Evolutionary conservation across 1,140 invertebrate genomes (phyloP), one percentile per base, ranked within the genome.

Genomic region (Meloidogyne chitwoodi): DNA sequence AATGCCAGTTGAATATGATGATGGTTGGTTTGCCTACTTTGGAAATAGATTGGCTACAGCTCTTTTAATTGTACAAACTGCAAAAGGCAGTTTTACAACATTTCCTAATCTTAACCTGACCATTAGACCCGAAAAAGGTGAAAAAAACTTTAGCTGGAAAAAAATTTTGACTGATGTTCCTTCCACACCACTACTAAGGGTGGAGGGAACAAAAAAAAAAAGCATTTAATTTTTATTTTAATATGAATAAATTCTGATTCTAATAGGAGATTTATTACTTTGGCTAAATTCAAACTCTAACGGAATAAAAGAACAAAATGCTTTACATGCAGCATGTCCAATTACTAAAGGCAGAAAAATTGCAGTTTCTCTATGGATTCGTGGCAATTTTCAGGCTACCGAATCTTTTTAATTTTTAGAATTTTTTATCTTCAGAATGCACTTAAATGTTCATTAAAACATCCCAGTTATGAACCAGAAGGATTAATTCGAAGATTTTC

Each of bases 291-390:
- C 81, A 12, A 80, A 81, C 63, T 82, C 81, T 11, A 83, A 81
- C 70, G 81, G 82, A 44, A 44, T 16, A 12, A 27, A 48, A 8
- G 80, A 81, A 68, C 19, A 69, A 19, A 27, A 80, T 27, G 27
- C 75, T 31, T 29, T 84, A 1, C 83, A 84, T 31, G 84, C 82
- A 19, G 81, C 83, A 5, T 84, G 83, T 69, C 84, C 83, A 26
- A 82, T 84, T 41, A 44, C 77, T 62, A 38, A 81, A 27, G 83
- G 83, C 26, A 70, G 66, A 65, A 84, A 84, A 69, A 82, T 84
- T 14, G 83, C 82, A 62, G 79, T 83, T 5, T 79, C 81, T 16
- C 67, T 84, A 62, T 84, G 83, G 83, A 78, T 84, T 0, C 76
- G 81, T 14, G 81, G 79, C 70, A 81, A 82, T 67, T 81, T 81